Base-by-base conservation (phyloP, 1,140 invertebrate genomes). In the Leucophenga varia region DNA sequence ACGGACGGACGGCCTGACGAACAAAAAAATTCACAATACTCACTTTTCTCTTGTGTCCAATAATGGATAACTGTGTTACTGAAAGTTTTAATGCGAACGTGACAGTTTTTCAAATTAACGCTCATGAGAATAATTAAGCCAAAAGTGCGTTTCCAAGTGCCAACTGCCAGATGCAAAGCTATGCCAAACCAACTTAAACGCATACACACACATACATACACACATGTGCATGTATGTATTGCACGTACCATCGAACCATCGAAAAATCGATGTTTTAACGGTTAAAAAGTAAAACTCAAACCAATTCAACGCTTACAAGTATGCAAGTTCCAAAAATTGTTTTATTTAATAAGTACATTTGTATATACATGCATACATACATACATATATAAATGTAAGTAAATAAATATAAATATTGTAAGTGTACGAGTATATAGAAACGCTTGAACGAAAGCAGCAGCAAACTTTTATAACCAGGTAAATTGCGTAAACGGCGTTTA, bases 391-490 rank as follows among this genome's bases (percentile, higher is more conserved):
- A n/a, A n/a, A n/a, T n/a, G n/a, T n/a, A n/a, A n/a, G n/a, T n/a
- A n/a, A n/a, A n/a, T n/a, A n/a, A n/a, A n/a, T n/a, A n/a, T n/a
- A n/a, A n/a, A n/a, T n/a, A n/a, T n/a, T n/a, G n/a, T n/a, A n/a
- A n/a, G n/a, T n/a, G n/a, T n/a, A n/a, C 13, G 8, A 8, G 31
- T 34, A n/a, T 9, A 6, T 14, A 14, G 5, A 34, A n/a, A 34
- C 8, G 52, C 50, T 49, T 46, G 35, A 47, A n/a, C 35, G 19
- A 49, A 55, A 39, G 34, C 43, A 19, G 40, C 22, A 10, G 10
- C 22, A 10, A 25, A 25, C 22, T 25, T 54, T 64, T 64, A 55
- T 54, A 64, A 61, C 49, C 44, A 35, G 45, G 22, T 18, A 17
- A 13, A 22, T 52, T 25, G 10, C 35, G 3, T 37, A 35, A 43